phyloP scores from a whole-genome alignment of 2,113 vertebrate species.

The Prochilodus magdalenae region DNA sequence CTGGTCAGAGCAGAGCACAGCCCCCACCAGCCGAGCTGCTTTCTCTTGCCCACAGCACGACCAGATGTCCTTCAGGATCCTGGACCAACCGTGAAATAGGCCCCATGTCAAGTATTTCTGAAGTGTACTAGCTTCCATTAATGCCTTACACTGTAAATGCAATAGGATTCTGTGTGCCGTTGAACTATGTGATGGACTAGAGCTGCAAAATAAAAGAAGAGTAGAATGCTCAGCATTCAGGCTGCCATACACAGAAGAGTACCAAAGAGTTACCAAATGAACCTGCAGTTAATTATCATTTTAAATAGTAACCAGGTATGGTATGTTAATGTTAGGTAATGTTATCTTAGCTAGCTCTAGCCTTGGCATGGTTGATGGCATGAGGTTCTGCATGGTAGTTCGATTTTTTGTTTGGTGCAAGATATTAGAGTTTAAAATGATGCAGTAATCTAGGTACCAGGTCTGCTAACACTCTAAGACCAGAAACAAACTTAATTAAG shows the following conservation, averaged over 20 bases:
- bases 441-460: too few relatives aligned
- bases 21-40: constrained; percentile 48
- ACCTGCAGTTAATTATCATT: not conserved
- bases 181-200: not conserved
- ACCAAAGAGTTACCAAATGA: not conserved
- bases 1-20: constrained; percentile 31
- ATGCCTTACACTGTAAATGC: not conserved
- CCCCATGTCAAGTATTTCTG: not conserved
- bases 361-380: too few relatives aligned
- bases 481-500: too few relatives aligned
- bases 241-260: not conserved
- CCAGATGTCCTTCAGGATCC: constrained; percentile 45
- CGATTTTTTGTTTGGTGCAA: too few relatives aligned
- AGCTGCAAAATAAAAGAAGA: not conserved
- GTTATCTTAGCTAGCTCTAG: not conserved
- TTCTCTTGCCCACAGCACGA: constrained; percentile 27
- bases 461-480: too few relatives aligned
- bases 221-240: not conserved
- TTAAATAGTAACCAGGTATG: not conserved
- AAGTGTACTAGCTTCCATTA: not conserved
- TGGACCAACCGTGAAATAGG: constrained; percentile 34
- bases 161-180: not conserved
- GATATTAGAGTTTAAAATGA: too few relatives aligned
- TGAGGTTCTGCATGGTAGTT: too few relatives aligned
- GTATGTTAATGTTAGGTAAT: not conserved